A percentile compares a stretch with the other conserved stretches of the same genome.
Conservation (phyloP, 2,888 invertebrate genomes). For the Dastarcus helophoroides region DNA sequence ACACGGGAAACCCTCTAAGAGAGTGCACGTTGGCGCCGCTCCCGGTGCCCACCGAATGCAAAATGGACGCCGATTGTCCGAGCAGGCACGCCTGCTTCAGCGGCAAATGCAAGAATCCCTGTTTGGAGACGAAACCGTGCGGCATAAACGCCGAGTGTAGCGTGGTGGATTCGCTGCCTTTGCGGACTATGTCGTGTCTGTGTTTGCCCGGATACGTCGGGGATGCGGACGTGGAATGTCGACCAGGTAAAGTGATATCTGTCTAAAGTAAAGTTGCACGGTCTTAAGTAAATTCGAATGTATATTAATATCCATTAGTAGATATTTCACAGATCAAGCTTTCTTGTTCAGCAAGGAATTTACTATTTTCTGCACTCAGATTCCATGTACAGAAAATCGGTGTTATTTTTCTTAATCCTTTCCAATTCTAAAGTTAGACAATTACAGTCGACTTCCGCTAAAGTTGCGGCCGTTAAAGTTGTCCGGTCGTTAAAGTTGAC, state of each 20-base stretch:
- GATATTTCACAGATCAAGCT: too few species aligned
- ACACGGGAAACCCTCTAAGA: constrained; percentile 62
- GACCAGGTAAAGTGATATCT: constrained; percentile 59
- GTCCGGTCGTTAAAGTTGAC: too few species aligned
- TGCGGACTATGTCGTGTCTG: constrained; percentile 79
- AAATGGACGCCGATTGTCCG: constrained; percentile 73
- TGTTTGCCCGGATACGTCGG: constrained; percentile 74
- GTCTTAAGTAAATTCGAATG: too few species aligned
- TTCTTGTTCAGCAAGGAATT: too few species aligned
- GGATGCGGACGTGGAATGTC: constrained; percentile 76
- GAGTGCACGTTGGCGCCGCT: constrained; percentile 51
- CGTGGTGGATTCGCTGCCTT: constrained; percentile 74
- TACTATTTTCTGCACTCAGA: too few species aligned
- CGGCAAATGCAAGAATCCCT: constrained; percentile 71
- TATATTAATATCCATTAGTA: too few species aligned
- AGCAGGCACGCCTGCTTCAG: constrained; percentile 73
- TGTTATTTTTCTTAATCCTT: too few species aligned
- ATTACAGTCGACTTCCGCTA: too few species aligned
- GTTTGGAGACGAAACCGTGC: constrained; percentile 64
- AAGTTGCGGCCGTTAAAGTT: too few species aligned
- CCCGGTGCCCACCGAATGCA: constrained; percentile 52
- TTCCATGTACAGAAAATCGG: too few species aligned
- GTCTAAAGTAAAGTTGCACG: too few species aligned
- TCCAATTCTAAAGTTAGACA: too few species aligned
- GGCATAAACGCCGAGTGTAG: constrained; percentile 70